Percentiles rank a stretch among this genome's conserved stretches.
Conservation (phyloP, 2,113 vertebrate genomes). For the Daubentonia madagascariensis region DNA sequence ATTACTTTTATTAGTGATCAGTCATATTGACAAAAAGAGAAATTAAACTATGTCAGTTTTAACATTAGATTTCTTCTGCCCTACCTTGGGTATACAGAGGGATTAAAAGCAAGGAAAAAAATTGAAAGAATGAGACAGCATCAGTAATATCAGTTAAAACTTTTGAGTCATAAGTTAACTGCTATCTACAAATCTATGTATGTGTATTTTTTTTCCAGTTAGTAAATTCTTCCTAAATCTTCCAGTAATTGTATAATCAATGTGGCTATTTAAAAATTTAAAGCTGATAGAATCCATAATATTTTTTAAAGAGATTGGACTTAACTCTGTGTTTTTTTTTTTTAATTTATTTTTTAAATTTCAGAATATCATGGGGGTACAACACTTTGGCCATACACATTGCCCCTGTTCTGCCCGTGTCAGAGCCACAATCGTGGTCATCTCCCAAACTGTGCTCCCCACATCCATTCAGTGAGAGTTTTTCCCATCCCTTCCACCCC, state of each 20-base stretch:
- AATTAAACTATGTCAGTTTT: neutral
- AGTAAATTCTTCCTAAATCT: constrained; percentile 47
- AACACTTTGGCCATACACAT: too few relatives aligned
- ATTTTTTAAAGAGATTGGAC: constrained; percentile 35
- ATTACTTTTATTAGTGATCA: neutral
- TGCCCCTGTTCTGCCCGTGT: too few relatives aligned
- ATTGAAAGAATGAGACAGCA: neutral
- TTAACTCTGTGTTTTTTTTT: neutral
- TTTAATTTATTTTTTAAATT: too few relatives aligned
- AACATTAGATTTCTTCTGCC: neutral
- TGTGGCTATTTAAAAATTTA: constrained; percentile 19
- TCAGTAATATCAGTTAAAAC: neutral
- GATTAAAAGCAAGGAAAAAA: neutral
- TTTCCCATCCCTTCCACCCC: too few relatives aligned
- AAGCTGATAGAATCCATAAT: neutral
- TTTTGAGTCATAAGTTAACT: constrained; percentile 26
- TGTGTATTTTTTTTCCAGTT: neutral
- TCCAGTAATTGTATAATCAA: constrained; percentile 39
- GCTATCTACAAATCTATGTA: neutral
- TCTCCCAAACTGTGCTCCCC: too few relatives aligned
- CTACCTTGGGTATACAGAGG: neutral
- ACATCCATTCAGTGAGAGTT: too few relatives aligned
- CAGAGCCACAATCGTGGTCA: too few relatives aligned
- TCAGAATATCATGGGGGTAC: too few relatives aligned
- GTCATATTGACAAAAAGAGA: neutral